These are phyloP conservation scores for Euzophera pinguis DNA, from an alignment of 2,888 invertebrate species.

Conservation along the genomic window DNA sequence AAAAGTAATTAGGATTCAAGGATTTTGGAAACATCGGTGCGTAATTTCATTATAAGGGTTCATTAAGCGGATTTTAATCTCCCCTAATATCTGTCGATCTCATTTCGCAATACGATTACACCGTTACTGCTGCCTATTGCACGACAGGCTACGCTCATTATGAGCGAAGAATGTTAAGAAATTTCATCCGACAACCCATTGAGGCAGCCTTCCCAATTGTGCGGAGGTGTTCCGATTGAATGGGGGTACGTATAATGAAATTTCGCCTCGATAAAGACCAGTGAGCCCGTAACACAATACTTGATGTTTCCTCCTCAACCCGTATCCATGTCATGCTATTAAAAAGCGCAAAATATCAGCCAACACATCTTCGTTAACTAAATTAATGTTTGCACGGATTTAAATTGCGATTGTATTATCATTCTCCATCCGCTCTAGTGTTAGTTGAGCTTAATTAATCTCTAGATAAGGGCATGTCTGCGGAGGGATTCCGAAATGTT, in stretches of 20 bases:
- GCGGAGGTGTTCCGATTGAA: slow-evolving; percentile 77
- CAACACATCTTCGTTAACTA: slow-evolving; percentile 67
- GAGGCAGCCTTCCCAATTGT: slow-evolving; percentile 76
- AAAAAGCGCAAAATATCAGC: slow-evolving; percentile 72
- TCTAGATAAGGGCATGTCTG: slow-evolving; percentile 6
- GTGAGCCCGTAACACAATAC: slow-evolving; percentile 76
- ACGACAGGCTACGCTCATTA: slow-evolving; percentile 73
- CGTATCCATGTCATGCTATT: slow-evolving; percentile 77
- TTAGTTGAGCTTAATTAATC: slow-evolving; percentile 11
- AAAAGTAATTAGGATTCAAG: slow-evolving; percentile 31
- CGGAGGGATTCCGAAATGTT: slow-evolving; percentile 5
- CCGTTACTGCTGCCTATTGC: slow-evolving; percentile 72
- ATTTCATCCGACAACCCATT: slow-evolving; percentile 79
- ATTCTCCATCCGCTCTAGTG: slow-evolving; percentile 8
- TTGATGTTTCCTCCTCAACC: slow-evolving; percentile 73
- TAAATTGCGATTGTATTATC: slow-evolving; percentile 30
- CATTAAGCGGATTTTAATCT: slow-evolving; percentile 71
- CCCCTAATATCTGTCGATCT: slow-evolving; percentile 69
- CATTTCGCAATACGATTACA: slow-evolving; percentile 71
- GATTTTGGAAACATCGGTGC: slow-evolving; percentile 46
- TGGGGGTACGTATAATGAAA: slow-evolving; percentile 77
- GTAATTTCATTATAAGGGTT: slow-evolving; percentile 53
- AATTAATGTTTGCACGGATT: slow-evolving; percentile 53
- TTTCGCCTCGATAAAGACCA: slow-evolving; percentile 75
- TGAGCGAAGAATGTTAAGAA: slow-evolving; percentile 76